Percentiles rank a stretch among this genome's conserved stretches.
Evolutionary conservation across 2,888 invertebrate species (phyloP).

Genomic region (Acrocera orbiculus): DNA sequence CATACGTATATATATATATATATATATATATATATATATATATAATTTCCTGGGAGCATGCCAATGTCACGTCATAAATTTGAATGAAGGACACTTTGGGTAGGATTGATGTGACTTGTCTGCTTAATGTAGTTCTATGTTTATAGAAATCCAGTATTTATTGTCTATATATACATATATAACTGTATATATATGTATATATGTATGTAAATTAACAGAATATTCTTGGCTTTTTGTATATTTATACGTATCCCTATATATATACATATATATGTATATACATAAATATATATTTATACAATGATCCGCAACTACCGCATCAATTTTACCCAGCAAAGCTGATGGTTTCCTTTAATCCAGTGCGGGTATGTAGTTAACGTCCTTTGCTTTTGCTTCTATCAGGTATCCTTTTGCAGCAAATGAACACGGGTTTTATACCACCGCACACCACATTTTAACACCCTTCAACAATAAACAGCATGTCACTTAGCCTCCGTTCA

Average conservation of each 20-base stretch:
- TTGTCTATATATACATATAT: too few relatives aligned
- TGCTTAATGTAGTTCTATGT: too few relatives aligned
- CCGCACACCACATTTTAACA: conserved; percentile 29
- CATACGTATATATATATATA: too few relatives aligned
- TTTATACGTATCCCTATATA: too few relatives aligned
- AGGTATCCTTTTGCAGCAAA: conserved; percentile 10
- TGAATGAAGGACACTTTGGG: too few relatives aligned
- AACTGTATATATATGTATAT: too few relatives aligned
- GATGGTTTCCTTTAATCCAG: conserved; percentile 7
- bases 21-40: not conserved
- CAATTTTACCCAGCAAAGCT: conserved; percentile 29
- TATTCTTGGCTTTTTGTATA: too few relatives aligned
- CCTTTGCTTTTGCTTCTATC: conserved; percentile 6
- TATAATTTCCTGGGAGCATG: conserved; percentile 8
- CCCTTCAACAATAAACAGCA: conserved; percentile 31
- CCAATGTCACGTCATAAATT: conserved; percentile 8
- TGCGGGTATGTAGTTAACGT: too few relatives aligned
- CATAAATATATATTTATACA: conserved; percentile 11
- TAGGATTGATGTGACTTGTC: too few relatives aligned
- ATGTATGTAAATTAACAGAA: too few relatives aligned
- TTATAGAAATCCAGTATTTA: too few relatives aligned
- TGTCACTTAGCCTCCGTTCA: conserved; percentile 31
- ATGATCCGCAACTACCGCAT: conserved; percentile 29
- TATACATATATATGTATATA: too few relatives aligned
- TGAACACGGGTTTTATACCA: conserved; percentile 14